phyloP scores from a whole-genome alignment of 2,113 vertebrate genomes.

The Eptesicus fuscus region DNA sequence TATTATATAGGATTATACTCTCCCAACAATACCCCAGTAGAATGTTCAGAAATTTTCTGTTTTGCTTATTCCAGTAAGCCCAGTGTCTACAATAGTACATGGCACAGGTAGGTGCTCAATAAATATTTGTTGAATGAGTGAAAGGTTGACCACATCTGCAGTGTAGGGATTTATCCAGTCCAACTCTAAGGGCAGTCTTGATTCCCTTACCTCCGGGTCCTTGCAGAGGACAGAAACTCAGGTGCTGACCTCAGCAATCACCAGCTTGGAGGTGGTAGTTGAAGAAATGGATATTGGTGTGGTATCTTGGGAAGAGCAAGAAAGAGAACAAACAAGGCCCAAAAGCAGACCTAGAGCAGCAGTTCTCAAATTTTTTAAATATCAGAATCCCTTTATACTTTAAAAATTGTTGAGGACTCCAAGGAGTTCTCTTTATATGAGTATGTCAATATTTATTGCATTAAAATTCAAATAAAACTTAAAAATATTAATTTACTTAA shows the following conservation, averaged over 20 bases:
- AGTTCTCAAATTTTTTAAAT: background rate
- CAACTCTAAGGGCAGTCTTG: background rate
- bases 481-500: background rate
- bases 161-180: background rate
- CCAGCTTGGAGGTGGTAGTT: background rate
- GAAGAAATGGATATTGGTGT: background rate
- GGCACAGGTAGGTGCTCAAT: background rate
- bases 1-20: too few species aligned
- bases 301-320: background rate
- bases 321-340: background rate
- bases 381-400: background rate
- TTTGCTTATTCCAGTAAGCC: background rate
- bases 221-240: background rate
- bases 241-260: background rate
- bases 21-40: background rate
- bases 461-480: background rate
- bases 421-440: background rate
- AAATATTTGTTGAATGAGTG: background rate
- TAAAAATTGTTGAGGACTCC: background rate
- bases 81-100: background rate
- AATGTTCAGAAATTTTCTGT: background rate
- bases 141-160: background rate
- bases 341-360: background rate
- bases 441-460: background rate
- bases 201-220: background rate